Base-by-base conservation (phyloP, 2,888 invertebrate genomes). In the Liodrosophila aerea region DNA sequence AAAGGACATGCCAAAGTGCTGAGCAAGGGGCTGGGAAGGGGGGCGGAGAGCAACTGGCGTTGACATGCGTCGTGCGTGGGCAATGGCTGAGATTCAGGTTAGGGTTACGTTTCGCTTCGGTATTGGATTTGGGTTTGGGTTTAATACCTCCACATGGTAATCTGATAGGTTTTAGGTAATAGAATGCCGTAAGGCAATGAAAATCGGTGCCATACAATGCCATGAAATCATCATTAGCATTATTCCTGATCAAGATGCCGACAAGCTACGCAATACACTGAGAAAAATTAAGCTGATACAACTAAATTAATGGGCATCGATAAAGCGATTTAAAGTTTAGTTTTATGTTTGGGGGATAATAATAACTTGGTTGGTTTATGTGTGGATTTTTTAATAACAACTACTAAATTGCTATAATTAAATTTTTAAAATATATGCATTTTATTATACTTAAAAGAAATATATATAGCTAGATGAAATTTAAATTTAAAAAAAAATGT, bases 141-240 rank as follows among this genome's bases (percentile, higher is more conserved):
- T 15, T 33, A 57, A 49, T 13, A 57, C 36, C 33, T 30, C 39
- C 29, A 34, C 56, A 64, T 57, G 70, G 78, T 76, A 75, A 78
- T 78, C 76, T 46, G 73, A 78, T 71, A 52, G 64, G 67, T 63
- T 77, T 22, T 73, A 76, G 78, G 66, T 73, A 76, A 78, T 71
- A 51, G 31, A 40, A 40, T 18, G 30, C 8, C 18, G 30, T n/a
- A 39, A n/a, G 15, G 36, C 63, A 62, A 61, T 51, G 67, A 52
- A 61, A 74, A 69, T 72, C 76, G 64, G 62, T 73, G 80, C 73
- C 64, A 72, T 73, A 84, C 84, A 73, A 84, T 73, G 78, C 67
- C 72, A 63, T 60, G 49, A 63, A 50, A 72, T 64, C 62, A 59
- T 69, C 69, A 69, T 65, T 68, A 73, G 52, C 62, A 59, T 65